These are phyloP conservation scores for Saguinus imperator DNA, from an alignment of 2,113 vertebrate species.

Conservation along the genomic window DNA sequence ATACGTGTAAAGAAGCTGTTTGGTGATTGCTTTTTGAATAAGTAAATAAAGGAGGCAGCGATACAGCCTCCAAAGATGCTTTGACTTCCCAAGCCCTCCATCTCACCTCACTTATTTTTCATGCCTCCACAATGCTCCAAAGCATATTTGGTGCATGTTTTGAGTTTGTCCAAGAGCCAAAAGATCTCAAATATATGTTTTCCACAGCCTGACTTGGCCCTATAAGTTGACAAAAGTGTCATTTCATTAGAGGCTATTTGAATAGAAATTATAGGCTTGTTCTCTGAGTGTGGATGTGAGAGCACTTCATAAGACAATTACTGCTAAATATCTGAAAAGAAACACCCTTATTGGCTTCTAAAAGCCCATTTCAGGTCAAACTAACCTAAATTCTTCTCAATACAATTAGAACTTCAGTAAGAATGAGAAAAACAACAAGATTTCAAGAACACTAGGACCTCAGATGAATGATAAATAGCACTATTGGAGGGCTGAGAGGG, in stretches of 20 bases:
- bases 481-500: neutral
- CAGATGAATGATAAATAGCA: neutral
- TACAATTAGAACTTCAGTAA: constrained; percentile 72
- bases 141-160: neutral
- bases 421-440: constrained; percentile 53
- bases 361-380: constrained; percentile 75
- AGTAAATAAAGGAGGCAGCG: neutral
- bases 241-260: constrained; percentile 73
- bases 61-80: neutral
- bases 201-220: constrained; percentile 55
- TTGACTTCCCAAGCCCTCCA: neutral
- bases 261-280: constrained; percentile 78
- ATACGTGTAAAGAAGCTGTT: neutral
- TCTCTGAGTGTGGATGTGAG: constrained; percentile 57
- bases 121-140: neutral
- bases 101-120: neutral
- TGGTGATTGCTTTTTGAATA: neutral
- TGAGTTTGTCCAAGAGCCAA: constrained; percentile 33
- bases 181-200: constrained; percentile 53
- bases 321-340: constrained; percentile 72
- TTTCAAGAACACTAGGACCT: constrained; percentile 61
- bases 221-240: constrained; percentile 67
- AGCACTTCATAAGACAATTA: constrained; percentile 75
- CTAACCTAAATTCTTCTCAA: constrained; percentile 70
- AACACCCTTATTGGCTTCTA: constrained; percentile 62